Evolutionary conservation across 2,888 invertebrate genomes (phyloP).

Genomic region (Conistra vaccinii): DNA sequence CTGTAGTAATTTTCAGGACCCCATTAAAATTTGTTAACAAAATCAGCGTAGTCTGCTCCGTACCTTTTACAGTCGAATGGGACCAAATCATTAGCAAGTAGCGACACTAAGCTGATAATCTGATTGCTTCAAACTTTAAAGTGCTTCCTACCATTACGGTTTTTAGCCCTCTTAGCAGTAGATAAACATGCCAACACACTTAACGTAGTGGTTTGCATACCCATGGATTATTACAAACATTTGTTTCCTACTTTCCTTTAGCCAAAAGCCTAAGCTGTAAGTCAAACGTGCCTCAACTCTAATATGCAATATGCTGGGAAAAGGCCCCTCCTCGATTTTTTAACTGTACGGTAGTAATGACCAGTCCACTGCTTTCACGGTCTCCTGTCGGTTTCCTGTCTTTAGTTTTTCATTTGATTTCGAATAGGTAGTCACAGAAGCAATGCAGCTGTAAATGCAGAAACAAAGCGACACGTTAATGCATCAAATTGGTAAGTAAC

Average conservation of each 20-base stretch:
- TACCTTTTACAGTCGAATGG: slow-evolving; percentile 25
- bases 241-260: not conserved
- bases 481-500: too few relatives aligned
- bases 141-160: slow-evolving; percentile 63
- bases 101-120: slow-evolving; percentile 68
- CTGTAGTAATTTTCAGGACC: not conserved
- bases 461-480: not conserved
- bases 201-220: slow-evolving; percentile 10
- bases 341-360: too few relatives aligned
- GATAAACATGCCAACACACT: slow-evolving; percentile 36
- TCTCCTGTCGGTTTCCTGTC: too few relatives aligned
- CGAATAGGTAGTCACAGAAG: not conserved
- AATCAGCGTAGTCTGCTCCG: slow-evolving; percentile 6
- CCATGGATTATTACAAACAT: not conserved
- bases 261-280: too few relatives aligned
- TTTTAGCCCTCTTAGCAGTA: slow-evolving; percentile 37
- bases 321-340: too few relatives aligned
- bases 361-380: too few relatives aligned
- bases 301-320: too few relatives aligned
- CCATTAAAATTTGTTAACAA: slow-evolving; percentile 12
- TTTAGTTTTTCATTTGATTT: not conserved
- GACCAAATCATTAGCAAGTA: slow-evolving; percentile 44
- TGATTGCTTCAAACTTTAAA: slow-evolving; percentile 72
- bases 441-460: not conserved
- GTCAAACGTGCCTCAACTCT: too few relatives aligned